phyloP scores from a whole-genome alignment of 1,140 invertebrate genomes.

The Gryllus bimaculatus region DNA sequence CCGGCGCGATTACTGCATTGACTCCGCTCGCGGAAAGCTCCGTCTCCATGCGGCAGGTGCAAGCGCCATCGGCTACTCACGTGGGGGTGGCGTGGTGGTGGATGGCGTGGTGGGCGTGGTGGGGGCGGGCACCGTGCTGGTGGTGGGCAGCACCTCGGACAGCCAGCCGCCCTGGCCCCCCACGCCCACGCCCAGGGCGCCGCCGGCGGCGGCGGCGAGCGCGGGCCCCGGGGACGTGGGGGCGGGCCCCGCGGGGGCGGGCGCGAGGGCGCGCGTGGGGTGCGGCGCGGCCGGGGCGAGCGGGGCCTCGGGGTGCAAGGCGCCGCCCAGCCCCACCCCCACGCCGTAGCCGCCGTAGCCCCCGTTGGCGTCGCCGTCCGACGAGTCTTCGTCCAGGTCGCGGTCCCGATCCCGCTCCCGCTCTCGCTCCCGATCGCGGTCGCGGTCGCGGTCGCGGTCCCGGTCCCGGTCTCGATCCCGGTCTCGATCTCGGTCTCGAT shows the following conservation, averaged over 20 bases:
- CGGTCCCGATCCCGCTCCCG: constrained; percentile 20
- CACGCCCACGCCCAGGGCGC: constrained; percentile 37
- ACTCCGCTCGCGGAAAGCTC: too few species aligned
- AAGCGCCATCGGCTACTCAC: constrained; percentile 20
- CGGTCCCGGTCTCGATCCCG: neutral
- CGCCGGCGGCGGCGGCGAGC: constrained; percentile 22
- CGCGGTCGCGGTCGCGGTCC: neutral
- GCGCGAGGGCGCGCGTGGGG: constrained; percentile 32
- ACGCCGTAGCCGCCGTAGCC: constrained; percentile 14
- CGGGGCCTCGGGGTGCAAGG: neutral
- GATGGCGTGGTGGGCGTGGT: constrained; percentile 24
- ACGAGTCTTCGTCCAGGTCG: constrained; percentile 24
- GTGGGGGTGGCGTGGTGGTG: constrained; percentile 28
- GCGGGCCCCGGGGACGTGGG: neutral
- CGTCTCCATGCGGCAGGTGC: neutral
- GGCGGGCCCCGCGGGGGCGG: constrained; percentile 26
- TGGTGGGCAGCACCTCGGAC: constrained; percentile 26
- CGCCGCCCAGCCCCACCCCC: constrained; percentile 23
- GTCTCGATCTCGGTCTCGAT: constrained; percentile 25
- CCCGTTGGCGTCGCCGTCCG: neutral
- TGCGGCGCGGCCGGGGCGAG: constrained; percentile 34
- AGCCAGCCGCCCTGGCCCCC: neutral
- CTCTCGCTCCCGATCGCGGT: neutral
- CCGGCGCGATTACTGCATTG: too few species aligned
- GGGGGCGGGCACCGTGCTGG: constrained; percentile 30